phyloP scores from a whole-genome alignment of 2,113 vertebrate species.

The Illadopsis cleaveri region DNA sequence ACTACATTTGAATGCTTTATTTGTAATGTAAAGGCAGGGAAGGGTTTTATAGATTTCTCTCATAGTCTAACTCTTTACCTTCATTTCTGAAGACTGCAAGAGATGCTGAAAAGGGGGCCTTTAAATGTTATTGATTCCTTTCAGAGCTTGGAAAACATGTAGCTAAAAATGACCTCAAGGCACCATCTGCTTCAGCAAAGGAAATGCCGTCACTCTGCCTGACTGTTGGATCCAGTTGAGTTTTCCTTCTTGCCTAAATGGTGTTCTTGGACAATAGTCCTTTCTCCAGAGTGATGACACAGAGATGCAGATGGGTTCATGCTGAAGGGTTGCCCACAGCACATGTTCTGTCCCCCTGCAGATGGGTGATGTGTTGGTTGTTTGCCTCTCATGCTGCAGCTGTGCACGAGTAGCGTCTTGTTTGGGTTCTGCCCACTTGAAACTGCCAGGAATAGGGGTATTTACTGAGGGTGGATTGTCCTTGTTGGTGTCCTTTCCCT shows the following conservation, averaged over 20 bases:
- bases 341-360: not conserved
- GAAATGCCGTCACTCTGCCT: not conserved
- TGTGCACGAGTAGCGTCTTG: fast-evolving
- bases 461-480: not conserved
- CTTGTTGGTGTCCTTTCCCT: not conserved
- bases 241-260: not conserved
- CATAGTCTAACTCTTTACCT: not conserved
- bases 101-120: not conserved
- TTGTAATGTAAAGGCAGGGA: not conserved
- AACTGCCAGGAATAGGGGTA: not conserved
- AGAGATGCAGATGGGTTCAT: not conserved
- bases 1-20: not conserved
- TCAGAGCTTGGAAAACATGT: not conserved
- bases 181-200: not conserved
- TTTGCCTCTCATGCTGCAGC: not conserved
- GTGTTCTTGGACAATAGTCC: not conserved
- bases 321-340: not conserved
- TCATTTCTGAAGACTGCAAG: not conserved
- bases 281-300: not conserved
- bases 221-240: not conserved
- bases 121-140: not conserved
- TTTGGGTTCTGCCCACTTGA: not conserved
- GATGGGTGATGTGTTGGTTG: not conserved
- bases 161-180: conserved; percentile 31
- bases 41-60: not conserved